Base-by-base conservation (phyloP, 2,797 vertebrate genomes). In the Coranthus polyacanthus region DNA sequence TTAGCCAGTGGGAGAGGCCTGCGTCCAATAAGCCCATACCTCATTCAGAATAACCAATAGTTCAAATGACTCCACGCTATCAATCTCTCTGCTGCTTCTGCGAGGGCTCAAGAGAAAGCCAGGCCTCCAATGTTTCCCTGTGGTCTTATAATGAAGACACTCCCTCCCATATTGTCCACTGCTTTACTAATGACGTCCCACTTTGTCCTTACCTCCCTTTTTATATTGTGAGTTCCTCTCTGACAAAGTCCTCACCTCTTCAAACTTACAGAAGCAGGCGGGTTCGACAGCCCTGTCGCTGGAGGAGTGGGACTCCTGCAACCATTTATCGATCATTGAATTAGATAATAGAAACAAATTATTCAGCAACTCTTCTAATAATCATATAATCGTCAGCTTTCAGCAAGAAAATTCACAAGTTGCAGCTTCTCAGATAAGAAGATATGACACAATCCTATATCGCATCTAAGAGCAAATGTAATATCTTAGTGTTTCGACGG, bases 1-100 rank as follows among this genome's bases (percentile, higher is more conserved):
- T 51, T 34, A 68, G 79, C 79, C 68, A 68, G 85, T 78, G 68
- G 71, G 81, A 86, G 82, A 82, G 75, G 60, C 72, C 76, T 53
- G 72, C 45, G 4, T 59, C 82, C 89, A 86, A 91, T 92, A 92
- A 84, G 76, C 85, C 85, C 88, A 85, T 89, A 78, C 88, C 88
- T 91, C 90, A 90, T 92, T 90, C 85, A 87, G 86, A 93, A 92
- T 92, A 92, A 92, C 85, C 88, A 78, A 90, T 90, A 82, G 82
- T 71, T 88, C 87, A 90, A 86, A 90, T 72, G 80, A 84, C 87
- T 85, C 70, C 58, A 18, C n/a, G 69, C 88, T 60, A 92, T 94
- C 92, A 90, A 91, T 93, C 92, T 91, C 85, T 43, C 82, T 86
- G 59, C 61, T 68, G 71, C 65, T 12, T 61, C 63, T 58, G 62